A percentile compares a stretch with the other conserved stretches of the same genome.
These are phyloP conservation scores for Acropora yongei DNA, from an alignment of 64 coral and sea anemone genomes.

Conservation along the genomic window DNA sequence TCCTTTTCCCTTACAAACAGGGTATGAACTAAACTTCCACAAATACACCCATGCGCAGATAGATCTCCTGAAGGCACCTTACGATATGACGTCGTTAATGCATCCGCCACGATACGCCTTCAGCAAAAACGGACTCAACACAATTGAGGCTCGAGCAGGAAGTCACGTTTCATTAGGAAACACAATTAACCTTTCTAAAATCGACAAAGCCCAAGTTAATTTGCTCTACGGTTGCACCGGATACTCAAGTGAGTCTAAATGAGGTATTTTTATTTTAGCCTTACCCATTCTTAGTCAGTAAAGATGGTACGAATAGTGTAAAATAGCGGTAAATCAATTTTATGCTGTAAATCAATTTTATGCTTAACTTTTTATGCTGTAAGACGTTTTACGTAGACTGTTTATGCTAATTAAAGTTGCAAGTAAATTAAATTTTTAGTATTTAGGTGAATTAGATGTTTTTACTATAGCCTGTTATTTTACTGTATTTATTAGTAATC, in stretches of 20 bases:
- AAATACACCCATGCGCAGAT: constrained; percentile 74
- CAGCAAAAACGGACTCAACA: constrained; percentile 71
- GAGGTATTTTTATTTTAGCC: too few relatives aligned
- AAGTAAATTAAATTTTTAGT: too few relatives aligned
- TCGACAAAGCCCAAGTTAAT: constrained; percentile 89
- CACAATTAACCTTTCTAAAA: constrained; percentile 48
- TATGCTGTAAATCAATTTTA: too few relatives aligned
- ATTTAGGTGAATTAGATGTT: too few relatives aligned
- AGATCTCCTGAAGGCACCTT: constrained; percentile 69
- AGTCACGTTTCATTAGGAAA: constrained; percentile 53
- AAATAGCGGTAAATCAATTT: too few relatives aligned
- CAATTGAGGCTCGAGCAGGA: constrained; percentile 70
- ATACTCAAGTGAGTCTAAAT: constrained; percentile 16
- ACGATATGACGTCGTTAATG: constrained; percentile 91
- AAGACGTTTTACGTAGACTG: too few relatives aligned
- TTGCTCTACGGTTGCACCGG: constrained; percentile 78
- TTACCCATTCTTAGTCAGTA: background rate
- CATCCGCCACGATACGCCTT: constrained; percentile 78
- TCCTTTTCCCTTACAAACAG: constrained; percentile 4
- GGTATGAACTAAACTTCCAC: constrained; percentile 77
- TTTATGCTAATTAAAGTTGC: too few relatives aligned
- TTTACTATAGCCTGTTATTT: too few relatives aligned
- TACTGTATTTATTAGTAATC: too few relatives aligned
- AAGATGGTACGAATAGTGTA: too few relatives aligned
- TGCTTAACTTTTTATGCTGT: too few relatives aligned